Evolutionary conservation across 2,797 vertebrate species (phyloP), one percentile per base, ranked within the genome.

Genomic region (Malurus leucopterus): DNA sequence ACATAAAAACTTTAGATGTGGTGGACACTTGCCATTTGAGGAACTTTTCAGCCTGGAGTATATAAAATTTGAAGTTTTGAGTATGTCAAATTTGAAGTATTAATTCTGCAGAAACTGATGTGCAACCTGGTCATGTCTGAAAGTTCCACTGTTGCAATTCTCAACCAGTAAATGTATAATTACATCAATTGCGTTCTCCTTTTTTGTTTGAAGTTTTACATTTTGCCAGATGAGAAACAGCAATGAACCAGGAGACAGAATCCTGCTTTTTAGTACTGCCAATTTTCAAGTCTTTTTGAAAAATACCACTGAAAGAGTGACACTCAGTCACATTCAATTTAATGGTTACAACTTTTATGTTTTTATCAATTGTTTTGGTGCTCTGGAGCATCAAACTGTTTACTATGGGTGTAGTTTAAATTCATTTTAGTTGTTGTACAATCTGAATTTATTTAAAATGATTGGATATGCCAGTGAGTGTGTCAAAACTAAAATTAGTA

Each of bases 241-340:
- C 61, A 85, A 82, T 82, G 92, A 96, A 94, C 49, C 61, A 83
- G 87, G 36, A 88, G 75, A 41, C 22, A 94, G 69, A 88, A 71
- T 23, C 76, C 75, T 84, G 87, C 34, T 64, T 40, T 55, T 69
- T 61, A 20, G 47, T 44, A 77, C 77, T 85, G 68, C 65, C 79
- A 47, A 77, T 84, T 92, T 84, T 91, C 75, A 69, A 67, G 51
- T 10, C 8, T 4, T 51, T 91, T 81, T 49, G 21, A 75, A 90
- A 63, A 73, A 41, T 30, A 73, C 40, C 44, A 38, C 44, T 22
- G 38, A 29, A 64, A 90, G 34, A 71, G 61, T 82, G 84, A 57
- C 57, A 64, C 34, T 81, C 85, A 62, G 46, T 36, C 36, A 36
- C 36, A 36, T 11, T 36, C 36, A 73, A 88, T 94, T 82, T 63